Evolutionary conservation across 2,797 vertebrate genomes (phyloP), one percentile per base, ranked within the genome.

Genomic region (Nothura maculosa): DNA sequence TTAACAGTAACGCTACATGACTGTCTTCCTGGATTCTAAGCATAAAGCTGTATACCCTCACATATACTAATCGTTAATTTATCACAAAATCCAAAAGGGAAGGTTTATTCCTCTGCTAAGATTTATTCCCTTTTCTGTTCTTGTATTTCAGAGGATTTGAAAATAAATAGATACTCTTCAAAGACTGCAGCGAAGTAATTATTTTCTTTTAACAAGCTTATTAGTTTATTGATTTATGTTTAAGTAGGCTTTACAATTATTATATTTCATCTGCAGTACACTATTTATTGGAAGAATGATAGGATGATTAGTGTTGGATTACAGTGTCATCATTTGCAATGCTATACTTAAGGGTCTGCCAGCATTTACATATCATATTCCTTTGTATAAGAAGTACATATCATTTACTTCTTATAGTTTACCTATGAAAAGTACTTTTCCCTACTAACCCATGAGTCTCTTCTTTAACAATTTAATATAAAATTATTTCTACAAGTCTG

Each of bases 161-260:
- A 78, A 96, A 94, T 79, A 92, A 93, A 95, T 58, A 94, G 66
- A 89, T 63, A 24, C 3, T 92, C 30, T 95, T 93, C 92, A 95
- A 95, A 91, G 67, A 83, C 48, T 90, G 74, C 27, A 94, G 60
- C 50, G 50, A 92, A 93, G 50, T 87, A 96, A 93, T 96, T 91
- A 95, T 92, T 96, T 94, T 93, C 34, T 81, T 96, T 92, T 89
- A 92, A 90, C 54, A 83, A 93, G 69, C 60, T 90, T 96, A 93
- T 96, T 93, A 96, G 57, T 93, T 94, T 96, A 95, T 93, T 93
- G 89, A 94, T 58, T 89, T 93, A 81, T 69, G 69, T 77, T 87
- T 80, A 92, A 96, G 84, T 90, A 70, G 77, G 48, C 21, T 93
- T 94, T 63, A 77, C 24, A 72, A 68, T 86, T 85, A 91, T 62